Conservation (phyloP, 2,113 vertebrate genomes). For the human region GRCh38 chr14:36287001-36287500, state of each 20-base stretch:
- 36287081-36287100: background rate
- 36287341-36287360: background rate
- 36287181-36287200: background rate
- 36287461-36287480: background rate
- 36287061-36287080: background rate
- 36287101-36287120: background rate
- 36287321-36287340: background rate
- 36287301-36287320: background rate
- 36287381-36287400: background rate
- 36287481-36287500: background rate
- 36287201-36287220: background rate
- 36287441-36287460: background rate
- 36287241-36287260: background rate
- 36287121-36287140: background rate
- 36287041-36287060: background rate
- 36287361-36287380: background rate
- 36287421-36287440: background rate
- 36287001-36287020: background rate
- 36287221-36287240: background rate
- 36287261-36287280: background rate
- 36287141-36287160: background rate
- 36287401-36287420: background rate
- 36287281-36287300: background rate
- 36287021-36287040: background rate
- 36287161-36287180: background rate